Conservation (phyloP, 2,888 invertebrate genomes). For the Drosophila nr. perissopoda region DNA sequence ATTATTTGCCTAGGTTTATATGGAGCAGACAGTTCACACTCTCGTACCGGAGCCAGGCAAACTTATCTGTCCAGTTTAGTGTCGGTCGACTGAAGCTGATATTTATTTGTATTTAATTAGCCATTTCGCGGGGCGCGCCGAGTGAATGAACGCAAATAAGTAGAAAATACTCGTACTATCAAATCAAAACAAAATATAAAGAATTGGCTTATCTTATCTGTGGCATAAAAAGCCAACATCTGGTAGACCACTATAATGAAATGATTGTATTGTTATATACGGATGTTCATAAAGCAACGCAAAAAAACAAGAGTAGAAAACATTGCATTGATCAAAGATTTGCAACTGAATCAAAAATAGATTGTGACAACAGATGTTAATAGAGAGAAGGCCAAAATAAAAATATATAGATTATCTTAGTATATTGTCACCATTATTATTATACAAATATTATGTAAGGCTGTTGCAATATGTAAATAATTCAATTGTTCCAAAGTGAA, state of each 20-base stretch:
- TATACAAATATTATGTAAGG: background rate
- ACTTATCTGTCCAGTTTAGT: conserved; percentile 27
- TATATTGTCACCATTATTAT: background rate
- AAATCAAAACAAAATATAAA: conserved; percentile 7
- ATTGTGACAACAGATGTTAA: conserved; percentile 18
- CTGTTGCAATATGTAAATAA: background rate
- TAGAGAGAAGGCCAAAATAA: conserved; percentile 10
- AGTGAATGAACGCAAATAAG: conserved; percentile 67
- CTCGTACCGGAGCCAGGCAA: conserved; percentile 3
- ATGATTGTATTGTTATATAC: background rate
- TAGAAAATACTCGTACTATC: conserved; percentile 30
- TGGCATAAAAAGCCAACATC: background rate
- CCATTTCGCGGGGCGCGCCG: conserved; percentile 16
- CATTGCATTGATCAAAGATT: conserved; percentile 7
- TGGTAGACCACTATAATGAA: conserved; percentile 6
- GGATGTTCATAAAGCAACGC: background rate
- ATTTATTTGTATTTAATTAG: conserved; percentile 45
- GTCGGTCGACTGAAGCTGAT: conserved; percentile 24
- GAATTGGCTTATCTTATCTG: conserved; percentile 44
- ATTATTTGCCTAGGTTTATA: conserved; percentile 32
- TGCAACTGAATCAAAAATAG: conserved; percentile 22
- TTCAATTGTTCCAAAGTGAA: background rate
- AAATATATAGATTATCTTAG: background rate
- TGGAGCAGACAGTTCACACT: conserved; percentile 11
- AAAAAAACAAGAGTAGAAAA: background rate